Base-by-base conservation (phyloP, 1,140 invertebrate species). In the Coelopa frigida region DNA sequence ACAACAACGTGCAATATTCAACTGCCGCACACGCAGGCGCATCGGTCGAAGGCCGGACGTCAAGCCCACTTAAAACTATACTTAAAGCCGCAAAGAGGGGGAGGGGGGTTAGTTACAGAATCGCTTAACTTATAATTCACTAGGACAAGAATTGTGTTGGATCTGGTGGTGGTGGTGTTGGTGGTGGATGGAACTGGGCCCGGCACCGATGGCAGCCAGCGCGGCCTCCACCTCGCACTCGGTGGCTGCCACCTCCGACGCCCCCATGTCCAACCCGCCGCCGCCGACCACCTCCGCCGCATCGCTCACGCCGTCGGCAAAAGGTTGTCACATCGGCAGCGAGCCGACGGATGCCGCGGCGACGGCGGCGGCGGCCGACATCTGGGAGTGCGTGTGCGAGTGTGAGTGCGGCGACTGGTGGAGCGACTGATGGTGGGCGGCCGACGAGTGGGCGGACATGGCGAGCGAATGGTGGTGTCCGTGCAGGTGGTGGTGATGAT, bases 1-100 rank as follows among this genome's bases (percentile, higher is more conserved):
- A 58, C 62, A 63, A 63, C 60, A 61, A 63, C 60, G 61, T 63
- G 60, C 60, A 63, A 63, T 63, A 63, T 63, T 63, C 61, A 48
- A 57, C 39, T 49, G 44, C 44, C 33, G 48, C 36, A 53, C 46
- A 42, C 15, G 33, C 20, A 45, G 40, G 36, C 21, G 33, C 7
- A 36, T 14, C 21, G 14, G 3, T 15, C n/a, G 21, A 33, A 17
- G 45, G 22, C 33, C 44, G 31, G 35, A 44, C 54, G 56, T 18
- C 20, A 42, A 22, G 15, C 4, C 1, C 7, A 37, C 17, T 35
- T 35, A 35, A 15, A 35, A 18, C 17, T 20, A 35, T 20, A 5
- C 33, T 18, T 20, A 35, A 41, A 26, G 18, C 24, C 24, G 7
- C 2, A 38, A 38, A 38, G 10, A 18, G 8, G 3, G 17, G 23